phyloP scores from a whole-genome alignment of 2,113 vertebrate species.

The Platanista minor region DNA sequence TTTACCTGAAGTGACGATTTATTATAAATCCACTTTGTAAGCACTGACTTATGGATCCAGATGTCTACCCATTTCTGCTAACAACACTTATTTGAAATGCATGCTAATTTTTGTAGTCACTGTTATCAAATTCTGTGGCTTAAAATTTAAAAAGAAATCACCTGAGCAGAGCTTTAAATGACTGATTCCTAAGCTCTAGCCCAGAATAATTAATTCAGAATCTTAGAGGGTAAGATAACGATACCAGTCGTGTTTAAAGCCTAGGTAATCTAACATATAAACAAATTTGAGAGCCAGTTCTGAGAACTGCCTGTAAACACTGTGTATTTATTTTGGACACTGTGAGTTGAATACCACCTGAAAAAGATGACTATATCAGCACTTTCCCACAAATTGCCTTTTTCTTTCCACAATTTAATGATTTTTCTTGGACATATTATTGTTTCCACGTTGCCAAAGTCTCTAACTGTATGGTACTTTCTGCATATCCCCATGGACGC shows the following conservation, averaged over 20 bases:
- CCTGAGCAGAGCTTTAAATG: background rate
- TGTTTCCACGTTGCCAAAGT: background rate
- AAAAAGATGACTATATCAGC: background rate
- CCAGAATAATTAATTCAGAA: background rate
- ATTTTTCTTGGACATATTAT: background rate
- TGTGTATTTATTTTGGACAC: background rate
- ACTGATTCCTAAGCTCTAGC: background rate
- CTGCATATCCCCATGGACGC: background rate
- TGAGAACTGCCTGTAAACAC: background rate
- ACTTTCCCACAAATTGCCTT: background rate
- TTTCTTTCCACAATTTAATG: background rate
- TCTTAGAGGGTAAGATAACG: background rate
- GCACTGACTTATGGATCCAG: background rate
- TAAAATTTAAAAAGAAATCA: background rate
- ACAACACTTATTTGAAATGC: background rate
- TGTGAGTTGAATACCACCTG: background rate
- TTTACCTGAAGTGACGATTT: background rate
- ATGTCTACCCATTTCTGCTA: background rate
- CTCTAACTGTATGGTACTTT: background rate
- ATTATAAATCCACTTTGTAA: background rate
- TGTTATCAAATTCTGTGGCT: background rate
- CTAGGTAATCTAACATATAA: background rate
- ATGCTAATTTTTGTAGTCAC: background rate
- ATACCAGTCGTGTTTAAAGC: background rate
- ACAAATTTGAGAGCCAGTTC: background rate